Conservation (phyloP, 2,113 vertebrate genomes). For the Otocyon megalotis region DNA sequence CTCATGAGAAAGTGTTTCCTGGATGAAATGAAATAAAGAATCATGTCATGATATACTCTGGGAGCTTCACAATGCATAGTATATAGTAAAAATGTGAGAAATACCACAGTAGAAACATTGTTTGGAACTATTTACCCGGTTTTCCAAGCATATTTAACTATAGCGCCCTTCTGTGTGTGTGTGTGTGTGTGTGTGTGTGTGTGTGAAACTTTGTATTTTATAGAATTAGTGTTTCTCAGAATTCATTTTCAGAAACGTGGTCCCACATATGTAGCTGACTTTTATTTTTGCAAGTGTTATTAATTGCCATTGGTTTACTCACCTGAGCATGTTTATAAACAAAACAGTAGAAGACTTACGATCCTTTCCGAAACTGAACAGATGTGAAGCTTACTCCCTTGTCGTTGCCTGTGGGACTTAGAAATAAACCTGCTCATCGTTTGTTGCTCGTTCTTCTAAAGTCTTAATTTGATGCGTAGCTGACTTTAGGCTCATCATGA, state of each 20-base stretch:
- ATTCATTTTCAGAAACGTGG: neutral
- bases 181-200: neutral
- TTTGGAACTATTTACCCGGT: neutral
- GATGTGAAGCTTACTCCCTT: slow-evolving; percentile 33
- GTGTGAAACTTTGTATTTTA: neutral
- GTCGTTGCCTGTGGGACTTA: neutral
- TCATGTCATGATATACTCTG: neutral
- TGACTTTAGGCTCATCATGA: neutral
- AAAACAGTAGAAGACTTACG: neutral
- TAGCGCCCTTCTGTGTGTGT: neutral
- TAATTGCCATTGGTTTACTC: neutral
- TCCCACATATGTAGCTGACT: neutral
- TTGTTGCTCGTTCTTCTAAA: slow-evolving; percentile 47
- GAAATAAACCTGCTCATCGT: neutral
- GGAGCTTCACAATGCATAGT: neutral
- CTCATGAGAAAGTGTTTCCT: neutral
- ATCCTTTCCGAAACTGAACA: slow-evolving; percentile 27
- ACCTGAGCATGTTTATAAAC: neutral
- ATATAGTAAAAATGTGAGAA: slow-evolving; percentile 7
- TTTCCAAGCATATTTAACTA: neutral
- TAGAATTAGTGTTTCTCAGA: neutral
- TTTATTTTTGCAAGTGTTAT: slow-evolving; percentile 53
- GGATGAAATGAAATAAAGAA: slow-evolving; percentile 52
- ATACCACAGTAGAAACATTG: neutral
- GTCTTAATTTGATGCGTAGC: slow-evolving; percentile 43